A percentile compares a stretch with the other conserved stretches of the same genome.
phyloP scores from a whole-genome alignment of 2,113 vertebrate genomes.

The Lutjanus erythropterus region DNA sequence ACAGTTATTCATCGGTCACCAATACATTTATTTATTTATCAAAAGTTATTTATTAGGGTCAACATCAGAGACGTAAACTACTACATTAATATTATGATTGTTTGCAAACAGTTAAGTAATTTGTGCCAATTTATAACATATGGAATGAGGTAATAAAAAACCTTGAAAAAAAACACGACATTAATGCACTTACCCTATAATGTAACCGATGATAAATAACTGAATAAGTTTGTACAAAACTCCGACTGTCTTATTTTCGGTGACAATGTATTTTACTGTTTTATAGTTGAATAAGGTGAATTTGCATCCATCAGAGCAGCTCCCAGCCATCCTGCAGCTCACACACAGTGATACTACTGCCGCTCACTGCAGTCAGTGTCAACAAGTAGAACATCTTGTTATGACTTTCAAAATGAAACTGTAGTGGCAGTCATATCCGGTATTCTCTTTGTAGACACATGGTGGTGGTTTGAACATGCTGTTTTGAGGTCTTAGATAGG shows the following conservation, averaged over 20 bases:
- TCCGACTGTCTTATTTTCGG: slow-evolving; percentile 92
- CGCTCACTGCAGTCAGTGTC: background rate
- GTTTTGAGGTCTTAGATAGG: no score
- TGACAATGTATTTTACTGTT: slow-evolving; percentile 91
- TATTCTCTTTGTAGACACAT: no score
- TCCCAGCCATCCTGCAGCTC: slow-evolving; percentile 83
- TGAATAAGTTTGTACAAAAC: slow-evolving; percentile 91
- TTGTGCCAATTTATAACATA: background rate
- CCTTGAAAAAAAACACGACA: background rate
- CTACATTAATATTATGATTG: background rate
- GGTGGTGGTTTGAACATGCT: no score
- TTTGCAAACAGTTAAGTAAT: background rate
- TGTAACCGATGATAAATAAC: slow-evolving; percentile 89
- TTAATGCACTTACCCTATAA: slow-evolving; percentile 89
- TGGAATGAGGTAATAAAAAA: background rate
- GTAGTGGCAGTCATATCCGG: no score
- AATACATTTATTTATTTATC: no score
- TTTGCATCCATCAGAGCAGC: slow-evolving; percentile 74
- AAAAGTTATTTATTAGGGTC: background rate
- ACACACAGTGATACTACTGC: no score
- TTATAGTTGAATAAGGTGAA: slow-evolving; percentile 90
- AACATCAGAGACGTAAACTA: background rate
- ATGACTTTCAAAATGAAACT: background rate
- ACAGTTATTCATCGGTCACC: no score
- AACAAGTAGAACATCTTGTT: background rate